phyloP scores from a whole-genome alignment of 2,797 vertebrate genomes.

The Apodemus agrarius region DNA sequence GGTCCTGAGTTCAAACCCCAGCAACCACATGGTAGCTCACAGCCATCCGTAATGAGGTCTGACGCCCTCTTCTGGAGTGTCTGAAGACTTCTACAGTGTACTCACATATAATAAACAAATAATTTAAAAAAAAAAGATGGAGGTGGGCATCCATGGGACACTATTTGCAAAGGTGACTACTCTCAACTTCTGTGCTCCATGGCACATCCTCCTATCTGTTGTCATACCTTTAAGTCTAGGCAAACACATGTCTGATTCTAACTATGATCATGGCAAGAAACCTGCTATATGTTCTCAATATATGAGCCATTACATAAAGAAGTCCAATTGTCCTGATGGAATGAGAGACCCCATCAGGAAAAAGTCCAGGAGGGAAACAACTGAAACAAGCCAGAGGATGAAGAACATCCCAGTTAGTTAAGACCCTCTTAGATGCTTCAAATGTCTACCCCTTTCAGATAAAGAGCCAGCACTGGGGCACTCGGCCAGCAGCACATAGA shows the following conservation, averaged over 20 bases:
- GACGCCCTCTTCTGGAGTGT: too few species aligned
- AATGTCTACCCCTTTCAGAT: not conserved
- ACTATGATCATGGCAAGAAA: not conserved
- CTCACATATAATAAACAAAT: too few species aligned
- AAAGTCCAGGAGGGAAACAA: not conserved
- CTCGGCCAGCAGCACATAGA: not conserved
- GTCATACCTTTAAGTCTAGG: too few species aligned
- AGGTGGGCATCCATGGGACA: not conserved
- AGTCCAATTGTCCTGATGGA: not conserved
- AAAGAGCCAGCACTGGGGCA: rapidly evolving
- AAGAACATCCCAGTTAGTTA: not conserved
- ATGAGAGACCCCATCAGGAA: not conserved
- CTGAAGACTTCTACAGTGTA: too few species aligned
- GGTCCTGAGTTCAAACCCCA: too few species aligned
- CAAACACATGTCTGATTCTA: not conserved
- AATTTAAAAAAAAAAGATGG: too few species aligned
- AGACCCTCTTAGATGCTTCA: not conserved
- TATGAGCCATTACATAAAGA: not conserved
- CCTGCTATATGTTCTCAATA: not conserved
- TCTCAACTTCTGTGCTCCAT: not conserved
- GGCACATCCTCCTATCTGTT: not conserved
- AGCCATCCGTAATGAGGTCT: too few species aligned
- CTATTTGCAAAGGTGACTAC: not conserved
- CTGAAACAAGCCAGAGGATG: not conserved
- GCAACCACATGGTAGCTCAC: too few species aligned